Evolutionary conservation across 2,113 vertebrate genomes (phyloP), one percentile per base, ranked within the genome.

Genomic region (Himantopus leucocephalus): DNA sequence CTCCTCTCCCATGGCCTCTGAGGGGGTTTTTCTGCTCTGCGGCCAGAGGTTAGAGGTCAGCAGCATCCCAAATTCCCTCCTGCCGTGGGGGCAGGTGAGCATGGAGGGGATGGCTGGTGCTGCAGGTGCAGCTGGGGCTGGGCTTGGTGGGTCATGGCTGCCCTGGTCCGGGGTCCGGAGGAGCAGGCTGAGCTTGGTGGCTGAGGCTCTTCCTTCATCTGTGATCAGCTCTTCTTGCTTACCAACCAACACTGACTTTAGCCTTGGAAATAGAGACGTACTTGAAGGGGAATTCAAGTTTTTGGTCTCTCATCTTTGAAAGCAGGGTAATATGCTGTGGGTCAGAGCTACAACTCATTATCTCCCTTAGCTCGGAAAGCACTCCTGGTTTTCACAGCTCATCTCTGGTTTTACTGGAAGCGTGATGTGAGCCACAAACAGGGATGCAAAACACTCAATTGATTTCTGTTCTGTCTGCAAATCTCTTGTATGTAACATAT

Each of bases 11-110:
- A 8, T 35, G 73, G 71, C 80, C 96, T 95, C 97, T 23, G 41
- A 92, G 88, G 93, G 92, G 75, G 75, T 95, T 93, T 97, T 96
- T 98, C 96, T 97, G 80, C 91, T 86, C 45, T 91, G 89, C 3
- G 34, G 92, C 86, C 41, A 5, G 26, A 63, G 93, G 75, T 96
- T 95, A 90, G 90, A 95, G 95, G 96, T 95, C 93, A 97, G 96
- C 55, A 67, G 94, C 97, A 97, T 95, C 96, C 95, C 14, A 2
- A 88, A 58, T 97, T 97, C 96, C 75, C 82, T 96, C 83, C 48
- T 8, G 12, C 22, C 3, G 12, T 23, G 22, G 48, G 3, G 48
- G 48, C 48, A 50, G 48, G 48, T 23, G 48, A 24, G 48, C 48
- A 22, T 85, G 96, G 96, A 76, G 71, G 58, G 92, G 43, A 32